These are phyloP conservation scores for Hydrolagus colliei DNA, from an alignment of 2,797 vertebrate genomes.

Conservation along the genomic window DNA sequence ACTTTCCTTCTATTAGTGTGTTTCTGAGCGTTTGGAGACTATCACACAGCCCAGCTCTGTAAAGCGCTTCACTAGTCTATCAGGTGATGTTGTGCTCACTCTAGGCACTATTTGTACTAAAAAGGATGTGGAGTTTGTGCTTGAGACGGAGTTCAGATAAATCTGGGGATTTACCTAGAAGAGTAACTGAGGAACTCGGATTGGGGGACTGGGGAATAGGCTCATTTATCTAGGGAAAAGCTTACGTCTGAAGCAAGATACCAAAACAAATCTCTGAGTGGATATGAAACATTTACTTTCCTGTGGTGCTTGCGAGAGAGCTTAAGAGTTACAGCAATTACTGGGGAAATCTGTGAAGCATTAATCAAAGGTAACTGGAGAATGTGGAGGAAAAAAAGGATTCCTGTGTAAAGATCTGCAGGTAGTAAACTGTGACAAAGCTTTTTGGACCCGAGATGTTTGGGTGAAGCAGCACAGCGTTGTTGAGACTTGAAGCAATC, in stretches of 20 bases:
- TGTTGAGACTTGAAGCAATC: neutral
- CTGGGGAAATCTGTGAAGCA: neutral
- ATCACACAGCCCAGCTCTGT: neutral
- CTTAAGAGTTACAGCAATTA: conserved; percentile 10
- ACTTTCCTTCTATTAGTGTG: neutral
- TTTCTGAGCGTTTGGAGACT: neutral
- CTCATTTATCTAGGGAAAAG: too few species aligned
- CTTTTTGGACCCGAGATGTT: neutral
- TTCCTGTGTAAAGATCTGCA: neutral
- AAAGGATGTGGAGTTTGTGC: too few species aligned
- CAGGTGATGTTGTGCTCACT: too few species aligned
- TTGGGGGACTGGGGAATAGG: too few species aligned
- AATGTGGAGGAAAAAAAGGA: neutral
- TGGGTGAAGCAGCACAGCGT: neutral
- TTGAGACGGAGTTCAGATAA: too few species aligned
- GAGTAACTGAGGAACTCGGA: too few species aligned
- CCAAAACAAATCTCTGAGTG: neutral
- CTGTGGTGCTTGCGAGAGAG: conserved; percentile 10
- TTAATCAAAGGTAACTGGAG: neutral
- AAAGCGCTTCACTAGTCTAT: neutral
- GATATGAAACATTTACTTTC: conserved; percentile 12
- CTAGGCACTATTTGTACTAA: too few species aligned
- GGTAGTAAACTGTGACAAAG: neutral
- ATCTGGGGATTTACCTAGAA: too few species aligned
- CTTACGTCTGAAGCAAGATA: too few species aligned